Evolutionary conservation across 2,113 vertebrate genomes (phyloP), one percentile per base, ranked within the genome.

Genomic region (Rostratula benghalensis): DNA sequence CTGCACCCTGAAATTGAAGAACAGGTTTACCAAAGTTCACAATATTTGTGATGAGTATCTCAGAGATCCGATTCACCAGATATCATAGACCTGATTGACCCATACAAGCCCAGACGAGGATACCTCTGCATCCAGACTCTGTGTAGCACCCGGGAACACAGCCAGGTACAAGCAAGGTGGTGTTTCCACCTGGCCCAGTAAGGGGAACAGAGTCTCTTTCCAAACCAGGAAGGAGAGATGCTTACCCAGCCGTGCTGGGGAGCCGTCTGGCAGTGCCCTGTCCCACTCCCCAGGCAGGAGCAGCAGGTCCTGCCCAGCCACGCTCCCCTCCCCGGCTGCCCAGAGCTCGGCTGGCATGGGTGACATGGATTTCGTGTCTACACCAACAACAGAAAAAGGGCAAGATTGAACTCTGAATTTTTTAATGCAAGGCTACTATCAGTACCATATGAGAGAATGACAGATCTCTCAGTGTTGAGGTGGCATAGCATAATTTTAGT

Each of bases 351-450:
- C 3, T 0, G 4, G 7, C 51, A n/a, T 0, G 0, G 23, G 8
- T 1, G 4, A 15, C 0, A 3, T 4, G 8, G 56, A 51, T 50
- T 75, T 84, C 1, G 0, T 22, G 13, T n/a, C 6, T 4, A 3
- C 11, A 15, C 9, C 53, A 27, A 33, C 7, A 18, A 46, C 27
- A 53, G 35, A 61, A 27, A 83, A 79, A 21, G 11, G 17, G 24
- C 48, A 70, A 88, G 57, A 25, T 27, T 4, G 9, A 73, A 17
- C 12, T 39, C 22, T 30, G 39, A 25, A n/a, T 61, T 86, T 70
- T 61, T 41, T 48, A 17, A 71, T 28, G 28, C 56, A 75, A 30
- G 16, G 5, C 16, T 81, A 22, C 45, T 45, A 17, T 25, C 46
- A 23, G 20, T 57, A 27, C 48, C 8, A 4, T 20, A n/a, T 0